phyloP scores from a whole-genome alignment of 2,797 vertebrate genomes.

The Muscicapa comitata region DNA sequence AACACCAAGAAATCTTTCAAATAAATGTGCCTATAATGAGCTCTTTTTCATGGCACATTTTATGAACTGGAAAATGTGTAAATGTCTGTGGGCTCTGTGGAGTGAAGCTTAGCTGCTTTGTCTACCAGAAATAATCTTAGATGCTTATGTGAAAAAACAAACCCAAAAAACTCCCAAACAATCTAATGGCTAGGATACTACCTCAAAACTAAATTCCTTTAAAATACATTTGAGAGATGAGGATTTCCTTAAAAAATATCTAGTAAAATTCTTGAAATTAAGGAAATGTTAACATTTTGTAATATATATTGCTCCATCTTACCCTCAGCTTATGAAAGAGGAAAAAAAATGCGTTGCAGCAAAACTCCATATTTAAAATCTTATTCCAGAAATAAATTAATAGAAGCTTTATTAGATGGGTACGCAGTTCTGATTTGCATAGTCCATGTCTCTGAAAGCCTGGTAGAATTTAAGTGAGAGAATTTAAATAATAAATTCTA shows the following conservation, averaged over 20 bases:
- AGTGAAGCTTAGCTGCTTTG: background rate
- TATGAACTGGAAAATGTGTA: background rate
- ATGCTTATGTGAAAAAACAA: background rate
- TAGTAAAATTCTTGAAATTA: background rate
- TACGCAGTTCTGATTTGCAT: background rate
- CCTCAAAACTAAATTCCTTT: background rate
- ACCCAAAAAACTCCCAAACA: background rate
- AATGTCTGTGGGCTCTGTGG: background rate
- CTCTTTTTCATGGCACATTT: background rate
- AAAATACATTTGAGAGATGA: background rate
- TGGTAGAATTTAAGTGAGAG: background rate
- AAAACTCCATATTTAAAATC: background rate
- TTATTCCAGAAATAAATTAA: background rate
- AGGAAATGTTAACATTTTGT: background rate
- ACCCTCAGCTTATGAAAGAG: background rate
- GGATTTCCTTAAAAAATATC: background rate
- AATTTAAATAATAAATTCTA: background rate
- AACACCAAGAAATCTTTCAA: conserved; percentile 6
- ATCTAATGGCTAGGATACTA: background rate
- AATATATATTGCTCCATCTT: background rate
- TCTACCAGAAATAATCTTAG: background rate
- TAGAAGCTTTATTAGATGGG: background rate
- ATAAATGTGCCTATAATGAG: background rate
- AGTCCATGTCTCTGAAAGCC: background rate
- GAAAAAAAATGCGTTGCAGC: background rate